These are phyloP conservation scores for Neuroscelio doddi DNA, from an alignment of 2,888 invertebrate genomes.

Conservation along the genomic window DNA sequence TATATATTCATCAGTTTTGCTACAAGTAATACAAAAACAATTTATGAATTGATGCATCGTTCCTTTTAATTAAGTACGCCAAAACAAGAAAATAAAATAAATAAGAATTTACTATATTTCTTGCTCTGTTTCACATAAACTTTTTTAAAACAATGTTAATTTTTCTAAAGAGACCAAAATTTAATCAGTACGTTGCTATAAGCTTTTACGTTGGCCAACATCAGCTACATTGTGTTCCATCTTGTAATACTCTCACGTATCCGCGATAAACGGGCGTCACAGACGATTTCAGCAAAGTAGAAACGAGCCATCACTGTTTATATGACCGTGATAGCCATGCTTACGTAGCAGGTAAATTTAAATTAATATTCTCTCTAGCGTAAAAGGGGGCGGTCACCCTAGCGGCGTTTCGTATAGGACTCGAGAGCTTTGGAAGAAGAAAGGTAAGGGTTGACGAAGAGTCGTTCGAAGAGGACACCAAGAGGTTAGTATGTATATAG, in stretches of 20 bases:
- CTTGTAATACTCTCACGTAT: neutral
- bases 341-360: conserved; percentile 9
- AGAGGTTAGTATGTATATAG: conserved; percentile 41
- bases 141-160: too few relatives aligned
- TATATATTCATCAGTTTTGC: too few relatives aligned
- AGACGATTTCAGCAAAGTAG: neutral
- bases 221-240: too few relatives aligned
- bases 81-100: too few relatives aligned
- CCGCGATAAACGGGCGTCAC: neutral
- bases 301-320: neutral
- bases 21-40: too few relatives aligned
- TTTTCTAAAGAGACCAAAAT: too few relatives aligned
- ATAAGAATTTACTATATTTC: too few relatives aligned
- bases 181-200: too few relatives aligned
- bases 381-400: conserved; percentile 13
- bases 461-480: conserved; percentile 33
- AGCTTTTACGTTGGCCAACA: too few relatives aligned
- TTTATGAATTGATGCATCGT: too few relatives aligned
- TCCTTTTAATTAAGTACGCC: too few relatives aligned
- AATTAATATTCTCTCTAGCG: conserved; percentile 25
- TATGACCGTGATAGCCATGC: conserved; percentile 1
- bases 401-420: conserved; percentile 19
- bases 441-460: conserved; percentile 31
- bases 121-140: too few relatives aligned
- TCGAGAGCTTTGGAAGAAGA: conserved; percentile 35